A percentile compares a stretch with the other conserved stretches of the same genome.
phyloP scores from a whole-genome alignment of 2,113 vertebrate genomes.

The Alexandromys fortis region DNA sequence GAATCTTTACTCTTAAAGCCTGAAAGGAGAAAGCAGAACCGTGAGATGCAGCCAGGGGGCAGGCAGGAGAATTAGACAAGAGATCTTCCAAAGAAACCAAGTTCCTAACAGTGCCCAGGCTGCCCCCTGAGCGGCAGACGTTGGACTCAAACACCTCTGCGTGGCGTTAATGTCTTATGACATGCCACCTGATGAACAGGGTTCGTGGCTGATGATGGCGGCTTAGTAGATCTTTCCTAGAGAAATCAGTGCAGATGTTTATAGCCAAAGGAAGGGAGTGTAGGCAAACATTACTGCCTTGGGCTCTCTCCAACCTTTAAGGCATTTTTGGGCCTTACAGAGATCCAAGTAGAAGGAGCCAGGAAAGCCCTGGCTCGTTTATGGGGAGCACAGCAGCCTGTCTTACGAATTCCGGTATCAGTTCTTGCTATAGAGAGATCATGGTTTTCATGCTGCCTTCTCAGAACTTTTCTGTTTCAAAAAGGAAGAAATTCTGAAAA shows the following conservation, averaged over 20 bases:
- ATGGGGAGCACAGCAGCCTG: not conserved
- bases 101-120: not conserved
- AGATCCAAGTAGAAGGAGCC: not conserved
- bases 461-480: not conserved
- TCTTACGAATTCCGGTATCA: not conserved
- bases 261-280: not conserved
- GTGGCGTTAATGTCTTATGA: not conserved
- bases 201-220: not conserved
- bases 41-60: not conserved
- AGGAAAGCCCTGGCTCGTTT: not conserved
- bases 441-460: not conserved
- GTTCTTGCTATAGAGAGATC: not conserved
- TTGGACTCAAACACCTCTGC: not conserved
- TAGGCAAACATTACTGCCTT: not conserved
- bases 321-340: not conserved
- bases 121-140: not conserved
- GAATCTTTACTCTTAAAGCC: conserved; percentile 78
- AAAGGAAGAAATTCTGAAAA: no score
- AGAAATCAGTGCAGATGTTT: not conserved
- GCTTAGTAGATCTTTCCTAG: not conserved
- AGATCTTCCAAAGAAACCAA: not conserved
- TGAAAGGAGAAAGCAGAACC: conserved; percentile 33
- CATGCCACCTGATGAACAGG: not conserved
- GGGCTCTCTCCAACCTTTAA: not conserved
- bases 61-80: not conserved